Evolutionary conservation across 2,113 vertebrate species (phyloP), one percentile per base, ranked within the genome.

Genomic region (Amblyopsis rosae): DNA sequence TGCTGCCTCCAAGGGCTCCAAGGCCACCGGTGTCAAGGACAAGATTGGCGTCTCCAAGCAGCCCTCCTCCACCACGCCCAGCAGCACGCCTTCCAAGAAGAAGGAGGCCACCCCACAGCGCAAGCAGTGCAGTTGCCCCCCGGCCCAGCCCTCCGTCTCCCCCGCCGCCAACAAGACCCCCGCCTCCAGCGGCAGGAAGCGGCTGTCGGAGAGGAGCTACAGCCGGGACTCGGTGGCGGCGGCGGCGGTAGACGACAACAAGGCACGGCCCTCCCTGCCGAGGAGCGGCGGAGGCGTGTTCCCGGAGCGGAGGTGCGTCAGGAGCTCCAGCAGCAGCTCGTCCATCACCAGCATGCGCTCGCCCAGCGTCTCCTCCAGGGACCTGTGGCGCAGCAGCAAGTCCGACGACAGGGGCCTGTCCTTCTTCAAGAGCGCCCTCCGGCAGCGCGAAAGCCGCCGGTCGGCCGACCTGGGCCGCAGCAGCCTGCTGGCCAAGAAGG

Each of bases 381-480:
- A 94, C 8, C 72, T 96, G 63, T 95, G 95, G 83, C 92, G 95
- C 67, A 89, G 94, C 90, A 95, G 95, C 91, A 98, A 95, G 72
- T 95, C 95, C 0, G 98, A 99, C 49, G 98, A 99, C 59, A 99
- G 98, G 65, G 98, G 96, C 0, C 81, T 99, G 79, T 98, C 96
- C 5, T 99, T 99, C 87, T 98, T 99, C 82, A 96, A 95, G 79
- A 96, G 94, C 0, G 98, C 98, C 66, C 90, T 99, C 53, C 91
- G 98, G 70, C 98, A 99, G 87, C 95, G 98, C 85, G 98, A 99
- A 76, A 96, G 92, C 0, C 94, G 98, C 50, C 88, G 96, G 60
- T 99, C 98, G 0, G 94, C 98, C 0, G 98, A 99, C 72, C 89
- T 99, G 69, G 98, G 98, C 5, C 98, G 97, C 87, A 96, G 95